A percentile compares a stretch with the other conserved stretches of the same genome.
Conservation (phyloP, 2,113 vertebrate genomes). For the Lophotis ruficrista region DNA sequence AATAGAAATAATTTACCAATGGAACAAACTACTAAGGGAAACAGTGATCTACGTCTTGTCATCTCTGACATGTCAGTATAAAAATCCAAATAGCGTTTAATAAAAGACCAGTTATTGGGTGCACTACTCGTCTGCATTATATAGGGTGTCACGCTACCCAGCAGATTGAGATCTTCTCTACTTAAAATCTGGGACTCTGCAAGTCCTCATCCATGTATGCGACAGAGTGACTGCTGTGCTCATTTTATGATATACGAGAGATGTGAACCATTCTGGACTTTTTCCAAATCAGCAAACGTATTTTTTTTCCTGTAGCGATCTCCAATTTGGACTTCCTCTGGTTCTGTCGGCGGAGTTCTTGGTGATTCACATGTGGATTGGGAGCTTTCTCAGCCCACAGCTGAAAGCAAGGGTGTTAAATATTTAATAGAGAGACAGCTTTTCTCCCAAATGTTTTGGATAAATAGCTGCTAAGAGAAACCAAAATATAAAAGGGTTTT, state of each 20-base stretch:
- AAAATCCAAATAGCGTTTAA: background rate
- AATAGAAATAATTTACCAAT: background rate
- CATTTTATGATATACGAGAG: background rate
- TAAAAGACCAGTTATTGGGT: background rate
- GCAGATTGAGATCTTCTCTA: background rate
- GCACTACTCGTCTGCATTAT: background rate
- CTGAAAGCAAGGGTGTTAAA: slow-evolving; percentile 61
- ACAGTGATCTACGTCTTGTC: background rate
- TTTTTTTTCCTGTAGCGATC: background rate
- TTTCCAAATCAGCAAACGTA: background rate
- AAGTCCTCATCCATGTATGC: background rate
- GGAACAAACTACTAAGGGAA: background rate
- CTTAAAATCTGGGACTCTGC: background rate
- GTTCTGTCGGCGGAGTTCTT: slow-evolving; percentile 17
- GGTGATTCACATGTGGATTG: slow-evolving; percentile 67
- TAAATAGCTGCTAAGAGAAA: slow-evolving; percentile 55
- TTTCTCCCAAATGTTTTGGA: slow-evolving; percentile 62
- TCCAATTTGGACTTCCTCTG: slow-evolving; percentile 41
- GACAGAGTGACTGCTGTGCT: background rate
- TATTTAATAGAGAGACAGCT: slow-evolving; percentile 65
- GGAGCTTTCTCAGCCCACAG: slow-evolving; percentile 61
- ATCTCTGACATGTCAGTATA: background rate
- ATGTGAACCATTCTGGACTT: background rate
- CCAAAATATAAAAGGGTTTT: slow-evolving; percentile 54
- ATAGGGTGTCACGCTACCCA: background rate